These are phyloP conservation scores for Apantesis nais DNA, from an alignment of 2,888 invertebrate species.

Conservation along the genomic window DNA sequence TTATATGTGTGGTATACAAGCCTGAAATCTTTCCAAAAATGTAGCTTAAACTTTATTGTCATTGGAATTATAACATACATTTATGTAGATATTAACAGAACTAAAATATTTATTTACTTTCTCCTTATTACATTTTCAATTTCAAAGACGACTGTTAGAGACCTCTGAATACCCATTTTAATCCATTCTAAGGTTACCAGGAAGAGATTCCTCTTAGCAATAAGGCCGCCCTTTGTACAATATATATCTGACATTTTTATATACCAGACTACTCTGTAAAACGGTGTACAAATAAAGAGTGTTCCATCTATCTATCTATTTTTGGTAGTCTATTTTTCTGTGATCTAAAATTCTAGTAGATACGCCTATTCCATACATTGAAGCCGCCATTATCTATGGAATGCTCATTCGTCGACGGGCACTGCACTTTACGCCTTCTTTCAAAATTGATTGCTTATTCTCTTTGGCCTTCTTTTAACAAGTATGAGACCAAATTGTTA, in stretches of 20 bases:
- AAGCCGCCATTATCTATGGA: conserved; percentile 62
- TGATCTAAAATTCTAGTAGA: conserved; percentile 20
- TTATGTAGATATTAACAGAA: neutral
- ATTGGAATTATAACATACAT: neutral
- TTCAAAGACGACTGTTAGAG: no score
- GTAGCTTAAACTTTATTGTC: neutral
- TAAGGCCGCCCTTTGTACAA: no score
- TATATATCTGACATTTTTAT: no score
- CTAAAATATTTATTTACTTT: neutral
- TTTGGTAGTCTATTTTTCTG: neutral
- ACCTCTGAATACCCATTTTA: no score
- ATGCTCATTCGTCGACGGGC: conserved; percentile 65
- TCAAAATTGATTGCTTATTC: conserved; percentile 70
- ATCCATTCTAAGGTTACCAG: no score
- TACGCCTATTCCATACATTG: conserved; percentile 53
- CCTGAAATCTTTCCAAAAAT: neutral
- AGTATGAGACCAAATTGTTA: conserved; percentile 60
- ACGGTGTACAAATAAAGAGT: no score
- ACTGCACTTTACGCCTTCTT: conserved; percentile 72
- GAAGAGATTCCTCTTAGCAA: no score
- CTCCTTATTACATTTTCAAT: neutral
- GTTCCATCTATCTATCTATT: no score
- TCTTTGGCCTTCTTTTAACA: conserved; percentile 67
- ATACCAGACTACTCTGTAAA: no score
- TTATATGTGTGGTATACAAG: no score